Evolutionary conservation across 2,797 vertebrate genomes (phyloP), one percentile per base, ranked within the genome.

Genomic region (Ceyx erithaca): DNA sequence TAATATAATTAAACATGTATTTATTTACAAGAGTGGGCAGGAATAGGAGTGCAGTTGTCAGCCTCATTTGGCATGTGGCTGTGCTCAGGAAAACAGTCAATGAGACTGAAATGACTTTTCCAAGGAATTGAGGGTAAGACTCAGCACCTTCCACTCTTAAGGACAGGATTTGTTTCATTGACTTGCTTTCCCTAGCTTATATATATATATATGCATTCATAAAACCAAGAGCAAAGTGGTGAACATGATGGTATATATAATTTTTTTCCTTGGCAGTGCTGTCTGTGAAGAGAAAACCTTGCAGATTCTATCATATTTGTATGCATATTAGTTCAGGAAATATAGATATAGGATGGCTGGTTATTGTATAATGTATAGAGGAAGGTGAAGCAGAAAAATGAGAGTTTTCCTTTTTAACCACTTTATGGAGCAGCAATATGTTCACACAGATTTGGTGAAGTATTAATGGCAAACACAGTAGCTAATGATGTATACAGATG

Each of bases 1-100:
- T 94, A 91, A 85, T 90, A 33, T 84, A 55, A 76, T 79, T 76
- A 91, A 90, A 55, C 22, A 40, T 21, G 7, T 75, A 55, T 90
- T 86, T 92, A 84, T 86, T 94, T 85, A 59, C 78, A 84, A 69
- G 59, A 81, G 35, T 72, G 25, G 40, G 25, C 26, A 72, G 63
- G 31, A 90, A 66, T 71, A 30, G 71, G 43, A 91, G 3, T 81
- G 19, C 45, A 70, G 91, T 87, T 22, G 7, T 33, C 30, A 37
- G 35, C 31, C 30, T 89, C 43, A 22, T 59, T 90, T 84, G 64
- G 12, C 3, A 0, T 1, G 1, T 69, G 28, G 8, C 30, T 76
- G 9, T 63, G 26, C 67, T 85, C 62, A 88, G 76, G 69, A 70
- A 91, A 62, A 21, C 30, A 71, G 16, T 40, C 23, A 67, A 6